These are phyloP conservation scores for Eurytoma adleriae DNA, from an alignment of 2,888 invertebrate species.

Conservation along the genomic window DNA sequence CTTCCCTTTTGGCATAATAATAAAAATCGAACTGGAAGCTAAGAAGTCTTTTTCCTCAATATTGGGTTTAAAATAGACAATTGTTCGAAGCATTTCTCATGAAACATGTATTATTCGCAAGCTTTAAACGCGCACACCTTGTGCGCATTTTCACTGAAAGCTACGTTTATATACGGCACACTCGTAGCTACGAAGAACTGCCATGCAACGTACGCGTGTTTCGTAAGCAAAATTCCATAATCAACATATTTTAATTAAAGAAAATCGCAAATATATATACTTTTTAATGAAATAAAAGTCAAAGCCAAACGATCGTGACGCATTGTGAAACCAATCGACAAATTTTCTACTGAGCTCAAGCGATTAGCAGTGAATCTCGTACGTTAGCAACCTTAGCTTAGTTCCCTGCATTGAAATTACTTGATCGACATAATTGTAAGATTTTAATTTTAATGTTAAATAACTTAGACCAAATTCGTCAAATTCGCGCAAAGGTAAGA, in stretches of 20 bases:
- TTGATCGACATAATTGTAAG: too few relatives aligned
- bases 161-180: slow-evolving; percentile 24
- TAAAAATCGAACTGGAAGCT: too few relatives aligned
- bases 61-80: background rate
- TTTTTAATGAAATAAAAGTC: background rate
- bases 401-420: too few relatives aligned
- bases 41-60: slow-evolving; percentile 28
- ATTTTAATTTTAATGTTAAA: too few relatives aligned
- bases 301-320: slow-evolving; percentile 25
- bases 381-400: too few relatives aligned
- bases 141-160: slow-evolving; percentile 27
- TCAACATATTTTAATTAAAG: slow-evolving; percentile 5
- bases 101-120: slow-evolving; percentile 19
- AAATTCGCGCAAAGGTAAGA: too few relatives aligned
- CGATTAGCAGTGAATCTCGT: background rate
- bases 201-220: slow-evolving; percentile 42
- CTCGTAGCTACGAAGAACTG: slow-evolving; percentile 34
- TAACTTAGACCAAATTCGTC: too few relatives aligned
- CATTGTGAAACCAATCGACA: slow-evolving; percentile 15
- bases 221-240: slow-evolving; percentile 25
- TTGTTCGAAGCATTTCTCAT: slow-evolving; percentile 12
- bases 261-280: background rate
- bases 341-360: slow-evolving; percentile 29
- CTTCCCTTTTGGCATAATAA: background rate
- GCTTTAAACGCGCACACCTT: slow-evolving; percentile 1